These are phyloP conservation scores for Desoria tigrina DNA, from an alignment of 2,888 invertebrate species.

Conservation along the genomic window DNA sequence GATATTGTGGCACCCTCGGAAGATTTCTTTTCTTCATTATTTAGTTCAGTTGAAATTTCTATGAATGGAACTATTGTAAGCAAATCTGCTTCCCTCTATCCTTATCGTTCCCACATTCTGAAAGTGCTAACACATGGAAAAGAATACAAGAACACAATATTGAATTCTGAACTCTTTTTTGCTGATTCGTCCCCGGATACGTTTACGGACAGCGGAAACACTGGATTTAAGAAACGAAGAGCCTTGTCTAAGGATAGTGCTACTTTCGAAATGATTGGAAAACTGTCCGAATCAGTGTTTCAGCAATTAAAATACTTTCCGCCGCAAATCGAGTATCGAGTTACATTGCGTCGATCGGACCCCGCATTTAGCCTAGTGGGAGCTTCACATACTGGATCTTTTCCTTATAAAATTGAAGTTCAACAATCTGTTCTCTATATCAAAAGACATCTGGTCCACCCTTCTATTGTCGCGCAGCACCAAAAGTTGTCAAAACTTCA, in stretches of 20 bases:
- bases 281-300: not conserved
- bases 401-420: slow-evolving; percentile 3
- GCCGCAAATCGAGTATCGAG: not conserved
- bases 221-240: not conserved
- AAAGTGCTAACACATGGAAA: not conserved
- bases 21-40: not conserved
- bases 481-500: not conserved
- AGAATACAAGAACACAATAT: not conserved
- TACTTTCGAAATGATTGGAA: not conserved
- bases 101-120: not conserved
- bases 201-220: not conserved
- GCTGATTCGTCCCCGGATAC: not conserved
- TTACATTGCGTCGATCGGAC: not conserved
- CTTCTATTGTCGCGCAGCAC: slow-evolving; percentile 2
- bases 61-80: not conserved
- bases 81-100: not conserved
- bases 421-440: not conserved
- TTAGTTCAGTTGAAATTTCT: not conserved
- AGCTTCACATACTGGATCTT: not conserved
- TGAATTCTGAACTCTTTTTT: not conserved
- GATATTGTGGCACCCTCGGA: not conserved
- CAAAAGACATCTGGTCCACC: not conserved
- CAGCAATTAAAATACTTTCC: slow-evolving; percentile 3
- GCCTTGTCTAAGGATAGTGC: not conserved
- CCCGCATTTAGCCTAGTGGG: not conserved